These are phyloP conservation scores for Nematostella vectensis DNA, from an alignment of 92 coral and sea anemone species.

Conservation along the genomic window DNA sequence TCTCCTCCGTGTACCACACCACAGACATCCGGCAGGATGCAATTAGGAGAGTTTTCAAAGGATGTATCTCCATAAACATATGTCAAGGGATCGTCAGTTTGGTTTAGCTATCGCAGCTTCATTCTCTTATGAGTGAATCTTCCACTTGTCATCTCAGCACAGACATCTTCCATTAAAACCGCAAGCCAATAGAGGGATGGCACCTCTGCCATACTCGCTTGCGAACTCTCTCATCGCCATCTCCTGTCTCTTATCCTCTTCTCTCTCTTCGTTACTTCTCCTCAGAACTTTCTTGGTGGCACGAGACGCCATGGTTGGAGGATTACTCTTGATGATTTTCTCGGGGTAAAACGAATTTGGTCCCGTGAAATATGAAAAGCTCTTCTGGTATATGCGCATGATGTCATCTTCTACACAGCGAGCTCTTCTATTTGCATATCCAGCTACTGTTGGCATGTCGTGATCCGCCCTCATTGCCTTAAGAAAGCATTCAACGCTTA, in stretches of 20 bases:
- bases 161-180: slow-evolving; percentile 25
- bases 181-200: slow-evolving; percentile 35
- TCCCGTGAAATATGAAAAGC: no score
- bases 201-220: slow-evolving; percentile 33
- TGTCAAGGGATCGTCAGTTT: slow-evolving; percentile 16
- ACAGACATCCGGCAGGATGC: slow-evolving; percentile 16
- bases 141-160: slow-evolving; percentile 13
- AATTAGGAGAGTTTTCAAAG: slow-evolving; percentile 26
- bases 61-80: slow-evolving; percentile 24
- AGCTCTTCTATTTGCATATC: no score
- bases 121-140: slow-evolving; percentile 14
- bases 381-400: no score
- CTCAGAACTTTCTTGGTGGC: slow-evolving; percentile 11
- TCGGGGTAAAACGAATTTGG: no score
- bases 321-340: slow-evolving; percentile 18
- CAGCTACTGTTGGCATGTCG: no score
- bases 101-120: slow-evolving; percentile 22
- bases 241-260: slow-evolving; percentile 23
- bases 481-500: no score
- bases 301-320: slow-evolving; percentile 14
- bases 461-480: no score
- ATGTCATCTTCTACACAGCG: no score
- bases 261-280: slow-evolving; percentile 22
- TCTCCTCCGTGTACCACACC: slow-evolving; percentile 6
- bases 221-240: slow-evolving; percentile 32